Percentiles rank a stretch among this genome's conserved stretches.
Evolutionary conservation across 1,140 invertebrate species (phyloP).

Genomic region (Steinernema feltiae): DNA sequence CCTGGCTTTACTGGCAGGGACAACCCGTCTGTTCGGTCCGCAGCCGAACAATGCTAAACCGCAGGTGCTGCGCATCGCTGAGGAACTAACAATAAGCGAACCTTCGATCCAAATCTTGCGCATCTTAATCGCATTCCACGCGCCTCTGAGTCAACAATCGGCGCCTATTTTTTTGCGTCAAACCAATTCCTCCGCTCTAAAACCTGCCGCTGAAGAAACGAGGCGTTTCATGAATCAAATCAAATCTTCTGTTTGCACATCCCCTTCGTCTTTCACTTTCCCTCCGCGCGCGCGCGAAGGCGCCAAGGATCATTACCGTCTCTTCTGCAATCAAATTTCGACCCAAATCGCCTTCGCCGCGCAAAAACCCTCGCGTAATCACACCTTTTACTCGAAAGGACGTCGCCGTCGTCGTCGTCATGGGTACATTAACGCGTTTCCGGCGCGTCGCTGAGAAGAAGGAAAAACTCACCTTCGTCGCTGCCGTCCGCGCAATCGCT

Average conservation of each 20-base stretch:
- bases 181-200: neutral
- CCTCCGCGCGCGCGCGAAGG: no score
- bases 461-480: slow-evolving; percentile 36
- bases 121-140: neutral
- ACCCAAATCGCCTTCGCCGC: slow-evolving; percentile 8
- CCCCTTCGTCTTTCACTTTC: neutral
- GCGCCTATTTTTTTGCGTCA: neutral
- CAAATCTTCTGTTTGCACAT: neutral
- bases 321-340: neutral
- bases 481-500: slow-evolving; percentile 35
- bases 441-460: no score
- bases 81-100: no score
- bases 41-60: no score
- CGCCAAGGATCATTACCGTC: slow-evolving; percentile 6
- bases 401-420: neutral
- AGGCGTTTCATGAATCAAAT: neutral
- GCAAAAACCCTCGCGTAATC: neutral
- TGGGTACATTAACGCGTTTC: slow-evolving; percentile 14
- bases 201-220: no score
- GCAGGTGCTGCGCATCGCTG: no score
- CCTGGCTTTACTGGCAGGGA: no score
- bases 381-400: neutral
- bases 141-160: no score
- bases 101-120: neutral
- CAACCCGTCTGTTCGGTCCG: no score